phyloP scores from a whole-genome alignment of 1,140 invertebrate genomes.

The Drosophila punjabiensis region DNA sequence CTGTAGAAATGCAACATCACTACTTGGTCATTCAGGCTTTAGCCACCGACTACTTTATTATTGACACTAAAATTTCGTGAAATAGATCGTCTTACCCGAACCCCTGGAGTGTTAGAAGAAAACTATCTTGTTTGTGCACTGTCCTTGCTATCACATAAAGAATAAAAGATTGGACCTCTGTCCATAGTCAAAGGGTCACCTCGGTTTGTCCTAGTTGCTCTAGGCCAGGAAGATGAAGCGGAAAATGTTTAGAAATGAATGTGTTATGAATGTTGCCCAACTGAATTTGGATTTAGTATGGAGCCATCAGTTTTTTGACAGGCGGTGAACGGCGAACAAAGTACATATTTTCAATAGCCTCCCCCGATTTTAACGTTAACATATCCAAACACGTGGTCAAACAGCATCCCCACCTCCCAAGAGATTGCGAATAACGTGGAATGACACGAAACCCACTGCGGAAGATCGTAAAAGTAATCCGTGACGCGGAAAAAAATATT shows the following conservation, averaged over 20 bases:
- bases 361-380: slow-evolving; percentile 18
- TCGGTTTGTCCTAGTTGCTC: not conserved
- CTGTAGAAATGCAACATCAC: not conserved
- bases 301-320: slow-evolving; percentile 1
- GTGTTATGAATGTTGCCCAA: not conserved
- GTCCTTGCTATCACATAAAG: not conserved
- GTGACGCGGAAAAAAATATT: no score
- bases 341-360: not conserved
- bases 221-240: not conserved
- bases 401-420: no score
- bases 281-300: not conserved
- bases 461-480: no score
- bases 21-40: not conserved
- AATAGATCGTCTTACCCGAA: not conserved
- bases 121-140: not conserved
- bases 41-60: no score
- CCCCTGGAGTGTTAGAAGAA: not conserved
- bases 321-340: not conserved
- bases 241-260: not conserved
- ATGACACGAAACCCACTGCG: no score
- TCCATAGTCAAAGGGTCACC: not conserved
- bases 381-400: not conserved
- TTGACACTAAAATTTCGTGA: slow-evolving; percentile 3
- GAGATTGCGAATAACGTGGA: no score
- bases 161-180: not conserved